Base-by-base conservation (phyloP, 1,140 invertebrate species). In the Zaprionus gabonicus region DNA sequence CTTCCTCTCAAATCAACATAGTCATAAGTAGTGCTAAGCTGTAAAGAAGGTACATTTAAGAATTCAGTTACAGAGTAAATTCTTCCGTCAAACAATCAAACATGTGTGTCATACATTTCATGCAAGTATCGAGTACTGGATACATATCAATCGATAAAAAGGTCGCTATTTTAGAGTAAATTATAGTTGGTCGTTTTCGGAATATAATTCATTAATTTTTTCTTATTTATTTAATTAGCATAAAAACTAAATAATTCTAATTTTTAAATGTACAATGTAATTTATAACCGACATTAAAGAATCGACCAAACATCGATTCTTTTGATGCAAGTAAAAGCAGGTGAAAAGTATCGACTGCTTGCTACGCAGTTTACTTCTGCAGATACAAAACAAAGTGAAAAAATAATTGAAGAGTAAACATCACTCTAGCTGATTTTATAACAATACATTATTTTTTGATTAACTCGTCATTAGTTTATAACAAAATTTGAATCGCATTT, bases 1-100 rank as follows among this genome's bases (percentile, higher is more conserved):
- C 6, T 99, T 99, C 93, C 94, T 99, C 13, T 98, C 97, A 76
- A 96, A 96, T 76, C 93, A 94, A 55, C 93, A 94, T 88, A 92
- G 88, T 85, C 91, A 92, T 81, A 92, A 92, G 76, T 92, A 88
- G 72, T 63, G 15, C 27, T 76, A 81, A 78, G 64, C 38, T 23
- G 25, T 56, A 20, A 56, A 62, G 31, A 28, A 53, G 41, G 28
- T 70, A 74, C 5, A 49, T 36, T 20, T 82, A 82, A 76, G 46
- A 57, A 72, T 66, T 44, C 69, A 64, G 69, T 72, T 76, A 66
- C 38, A 62, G 46, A 34, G 49, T 64, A 51, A 83, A 83, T 81
- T 65, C 71, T 64, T 65, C 46, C 65, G 31, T 57, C 51, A 70
- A 60, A 58, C 44, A 38, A 53, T 67, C 70, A 58, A 67, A 23